Conservation (phyloP, 37 sponge, comb jelly and placozoan species). For the Agelas oroides region DNA sequence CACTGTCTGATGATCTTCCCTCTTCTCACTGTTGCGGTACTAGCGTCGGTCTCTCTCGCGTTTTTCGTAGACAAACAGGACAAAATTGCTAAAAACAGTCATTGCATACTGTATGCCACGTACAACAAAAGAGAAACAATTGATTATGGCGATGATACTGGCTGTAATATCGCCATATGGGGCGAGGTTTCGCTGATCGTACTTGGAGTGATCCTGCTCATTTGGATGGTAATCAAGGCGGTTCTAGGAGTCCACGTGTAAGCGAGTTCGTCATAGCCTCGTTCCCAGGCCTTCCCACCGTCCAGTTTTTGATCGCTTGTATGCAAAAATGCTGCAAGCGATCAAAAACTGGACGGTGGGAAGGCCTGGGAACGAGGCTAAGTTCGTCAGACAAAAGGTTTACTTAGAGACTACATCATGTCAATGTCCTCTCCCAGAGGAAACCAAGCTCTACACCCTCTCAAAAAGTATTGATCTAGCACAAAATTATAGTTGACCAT, state of each 20-base stretch:
- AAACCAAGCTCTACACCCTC: no score
- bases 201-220: background rate
- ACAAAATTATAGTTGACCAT: no score
- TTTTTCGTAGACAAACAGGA: background rate
- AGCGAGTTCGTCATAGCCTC: no score
- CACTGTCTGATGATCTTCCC: background rate
- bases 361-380: no score
- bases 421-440: no score
- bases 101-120: slow-evolving; percentile 18
- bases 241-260: slow-evolving; percentile 11
- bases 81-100: background rate
- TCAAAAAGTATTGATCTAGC: no score
- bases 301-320: no score
- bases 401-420: no score
- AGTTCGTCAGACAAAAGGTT: no score
- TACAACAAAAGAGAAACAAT: background rate
- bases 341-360: no score
- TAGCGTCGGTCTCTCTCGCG: slow-evolving; percentile 5
- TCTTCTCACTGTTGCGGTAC: background rate
- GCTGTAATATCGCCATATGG: slow-evolving; percentile 12
- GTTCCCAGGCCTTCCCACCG: no score
- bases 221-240: background rate
- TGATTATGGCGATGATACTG: background rate
- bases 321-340: no score
- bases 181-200: background rate